Percentiles rank a stretch among this genome's conserved stretches.
These are phyloP conservation scores for Chionomys nivalis DNA, from an alignment of 2,113 vertebrate species.

Conservation along the genomic window DNA sequence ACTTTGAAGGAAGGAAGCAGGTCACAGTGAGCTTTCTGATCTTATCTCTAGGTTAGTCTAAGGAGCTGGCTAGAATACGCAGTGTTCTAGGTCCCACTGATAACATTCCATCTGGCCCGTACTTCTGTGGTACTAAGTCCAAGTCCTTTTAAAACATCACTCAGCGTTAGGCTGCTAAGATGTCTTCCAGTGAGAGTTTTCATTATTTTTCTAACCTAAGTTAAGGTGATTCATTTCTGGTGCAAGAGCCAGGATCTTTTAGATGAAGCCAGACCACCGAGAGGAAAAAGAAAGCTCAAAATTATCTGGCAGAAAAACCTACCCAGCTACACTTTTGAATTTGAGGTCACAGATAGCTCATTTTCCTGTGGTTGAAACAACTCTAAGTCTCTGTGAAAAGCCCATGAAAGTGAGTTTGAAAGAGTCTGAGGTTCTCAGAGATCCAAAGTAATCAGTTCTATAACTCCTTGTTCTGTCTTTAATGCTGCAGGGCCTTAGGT, in stretches of 20 bases:
- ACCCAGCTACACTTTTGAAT: slow-evolving; percentile 42
- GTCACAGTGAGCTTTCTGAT: not conserved
- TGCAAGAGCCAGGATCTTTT: not conserved
- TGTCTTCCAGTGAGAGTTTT: not conserved
- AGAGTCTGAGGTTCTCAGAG: not conserved
- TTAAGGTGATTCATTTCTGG: slow-evolving; percentile 50
- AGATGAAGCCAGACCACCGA: not conserved
- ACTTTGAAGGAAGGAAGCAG: not conserved
- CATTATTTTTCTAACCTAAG: slow-evolving; percentile 32
- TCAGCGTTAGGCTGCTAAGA: not conserved
- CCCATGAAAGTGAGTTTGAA: slow-evolving; percentile 14
- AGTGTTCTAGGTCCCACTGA: not conserved
- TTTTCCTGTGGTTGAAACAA: not conserved
- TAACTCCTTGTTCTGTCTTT: not conserved
- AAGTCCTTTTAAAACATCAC: not conserved
- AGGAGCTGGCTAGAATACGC: no score
- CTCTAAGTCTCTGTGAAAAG: not conserved
- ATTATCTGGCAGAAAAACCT: slow-evolving; percentile 11
- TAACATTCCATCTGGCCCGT: not conserved
- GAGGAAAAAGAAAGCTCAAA: slow-evolving; percentile 16
- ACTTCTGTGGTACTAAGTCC: not conserved
- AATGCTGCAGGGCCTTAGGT: not conserved
- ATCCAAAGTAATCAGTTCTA: not conserved
- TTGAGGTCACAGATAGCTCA: slow-evolving; percentile 50
- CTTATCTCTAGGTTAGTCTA: fast-evolving